These are phyloP conservation scores for Atractosteus spatula DNA, from an alignment of 2,113 vertebrate species.

Conservation along the genomic window DNA sequence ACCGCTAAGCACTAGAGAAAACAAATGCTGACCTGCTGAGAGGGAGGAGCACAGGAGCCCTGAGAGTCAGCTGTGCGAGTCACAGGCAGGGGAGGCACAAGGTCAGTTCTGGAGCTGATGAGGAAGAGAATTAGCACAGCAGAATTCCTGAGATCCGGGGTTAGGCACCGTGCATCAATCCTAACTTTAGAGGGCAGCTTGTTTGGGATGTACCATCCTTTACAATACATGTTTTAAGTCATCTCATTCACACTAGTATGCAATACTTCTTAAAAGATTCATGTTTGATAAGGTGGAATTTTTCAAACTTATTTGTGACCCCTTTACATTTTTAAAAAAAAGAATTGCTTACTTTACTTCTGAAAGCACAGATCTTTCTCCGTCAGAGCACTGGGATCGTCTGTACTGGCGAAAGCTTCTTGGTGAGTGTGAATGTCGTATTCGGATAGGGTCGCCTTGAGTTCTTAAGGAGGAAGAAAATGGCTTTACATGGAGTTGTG, in stretches of 20 bases:
- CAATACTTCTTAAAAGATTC: neutral
- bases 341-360: constrained; percentile 78
- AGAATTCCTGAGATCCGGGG: neutral
- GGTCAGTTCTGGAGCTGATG: constrained; percentile 68
- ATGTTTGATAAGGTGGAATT: neutral
- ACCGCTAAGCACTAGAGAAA: too few relatives aligned
- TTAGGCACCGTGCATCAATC: too few relatives aligned
- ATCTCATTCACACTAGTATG: neutral
- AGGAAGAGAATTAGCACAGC: neutral
- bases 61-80: constrained; percentile 72
- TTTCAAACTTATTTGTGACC: neutral
- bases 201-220: neutral
- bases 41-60: constrained; percentile 42
- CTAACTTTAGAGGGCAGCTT: neutral
- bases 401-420: constrained; percentile 80
- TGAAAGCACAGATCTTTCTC: constrained; percentile 82
- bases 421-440: constrained; percentile 82
- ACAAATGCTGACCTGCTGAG: constrained; percentile 59
- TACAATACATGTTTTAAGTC: neutral
- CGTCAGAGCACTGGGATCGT: constrained; percentile 81
- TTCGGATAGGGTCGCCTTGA: constrained; percentile 80
- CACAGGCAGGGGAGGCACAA: constrained; percentile 78
- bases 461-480: constrained; percentile 61
- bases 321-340: neutral
- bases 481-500: too few relatives aligned